phyloP scores from a whole-genome alignment of 2,797 vertebrate genomes.

The Astyanax mexicanus region DNA sequence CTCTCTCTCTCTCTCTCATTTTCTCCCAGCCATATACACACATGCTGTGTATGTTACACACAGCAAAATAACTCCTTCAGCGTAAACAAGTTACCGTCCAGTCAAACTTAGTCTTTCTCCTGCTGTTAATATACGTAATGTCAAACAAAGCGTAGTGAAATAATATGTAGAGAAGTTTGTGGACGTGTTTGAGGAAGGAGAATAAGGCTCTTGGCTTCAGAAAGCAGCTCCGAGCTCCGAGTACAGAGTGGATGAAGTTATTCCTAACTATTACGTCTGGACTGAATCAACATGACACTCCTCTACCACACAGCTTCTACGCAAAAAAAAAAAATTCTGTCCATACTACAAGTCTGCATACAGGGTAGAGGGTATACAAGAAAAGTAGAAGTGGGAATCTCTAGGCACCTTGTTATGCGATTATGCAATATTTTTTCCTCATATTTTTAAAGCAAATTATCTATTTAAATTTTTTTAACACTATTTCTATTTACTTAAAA shows the following conservation, averaged over 20 bases:
- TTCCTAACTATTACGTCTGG: slow-evolving; percentile 73
- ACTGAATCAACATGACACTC: slow-evolving; percentile 73
- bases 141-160: slow-evolving; percentile 25
- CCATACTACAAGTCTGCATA: too few relatives aligned
- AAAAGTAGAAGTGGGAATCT: too few relatives aligned
- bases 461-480: too few relatives aligned
- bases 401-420: too few relatives aligned
- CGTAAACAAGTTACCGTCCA: background rate
- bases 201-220: slow-evolving; percentile 68
- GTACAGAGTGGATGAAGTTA: slow-evolving; percentile 69
- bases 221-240: slow-evolving; percentile 70
- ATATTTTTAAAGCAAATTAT: too few relatives aligned
- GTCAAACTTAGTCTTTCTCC: slow-evolving; percentile 26
- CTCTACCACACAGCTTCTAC: slow-evolving; percentile 62
- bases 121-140: slow-evolving; percentile 22
- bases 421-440: too few relatives aligned
- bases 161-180: slow-evolving; percentile 10
- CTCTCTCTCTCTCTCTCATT: background rate
- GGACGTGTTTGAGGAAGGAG: slow-evolving; percentile 59
- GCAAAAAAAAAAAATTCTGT: slow-evolving; percentile 20
- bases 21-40: slow-evolving; percentile 47
- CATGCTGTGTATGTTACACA: slow-evolving; percentile 27
- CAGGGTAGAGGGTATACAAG: too few relatives aligned
- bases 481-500: too few relatives aligned
- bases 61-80: slow-evolving; percentile 55